Base-by-base conservation (phyloP, 2,888 invertebrate genomes). In the Agriopis marginaria region DNA sequence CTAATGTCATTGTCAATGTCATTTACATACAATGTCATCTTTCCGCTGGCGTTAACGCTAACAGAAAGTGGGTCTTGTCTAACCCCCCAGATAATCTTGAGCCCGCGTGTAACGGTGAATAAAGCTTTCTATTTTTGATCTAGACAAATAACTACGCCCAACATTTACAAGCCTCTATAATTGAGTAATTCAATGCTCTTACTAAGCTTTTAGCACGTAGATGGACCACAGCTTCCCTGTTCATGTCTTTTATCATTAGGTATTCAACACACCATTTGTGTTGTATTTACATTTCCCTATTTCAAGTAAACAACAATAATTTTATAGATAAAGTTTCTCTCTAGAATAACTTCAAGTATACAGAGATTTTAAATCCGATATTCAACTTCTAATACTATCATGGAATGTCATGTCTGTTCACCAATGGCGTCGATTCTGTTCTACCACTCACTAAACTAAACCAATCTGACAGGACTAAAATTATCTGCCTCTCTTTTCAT, bases 161-260 rank as follows among this genome's bases (percentile, higher is more conserved):
- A 70, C 64, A 58, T 54, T 55, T 44, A 68, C 53, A 68, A 68
- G 40, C 51, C 58, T 68, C 58, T 59, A 40, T 59, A 51, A 68
- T 47, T n/a, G 54, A 56, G 47, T 58, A 62, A 62, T 14, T 61
- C 40, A 42, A 62, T 42, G 39, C 44, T 39, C 47, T 44, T 42
- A 12, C 17, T 66, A 23, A 54, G 44, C 45, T 45, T 68, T 61
- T 58, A 69, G 51, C 69, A 69, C 63, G 50, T 58, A 54, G 66
- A 44, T 70, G 70, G 70, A 51, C 63, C 66, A 39, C 66, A 58
- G 47, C 66, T 63, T 66, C 70, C 70, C 70, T 70, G 70, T 70
- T 63, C 12, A 51, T 56, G 50, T 59, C 49, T 64, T 64, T 49
- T 51, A 45, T 61, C 12, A 47, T 54, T 50, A 62, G 56, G 44